Base-by-base conservation (phyloP, 2,888 invertebrate genomes). In the Drosophila hawaiiensis region DNA sequence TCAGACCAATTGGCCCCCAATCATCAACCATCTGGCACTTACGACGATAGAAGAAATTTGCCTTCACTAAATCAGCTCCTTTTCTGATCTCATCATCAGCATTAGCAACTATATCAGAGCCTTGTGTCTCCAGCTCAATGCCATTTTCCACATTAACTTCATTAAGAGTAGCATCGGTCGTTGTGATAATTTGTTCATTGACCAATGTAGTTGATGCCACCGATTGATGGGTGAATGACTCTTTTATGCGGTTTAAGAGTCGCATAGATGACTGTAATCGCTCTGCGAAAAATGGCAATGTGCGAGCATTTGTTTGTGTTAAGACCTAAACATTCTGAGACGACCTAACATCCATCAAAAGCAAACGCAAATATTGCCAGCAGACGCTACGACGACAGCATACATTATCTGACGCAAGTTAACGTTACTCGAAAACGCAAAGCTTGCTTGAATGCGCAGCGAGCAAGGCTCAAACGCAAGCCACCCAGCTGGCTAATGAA, bases 1-100 rank as follows among this genome's bases (percentile, higher is more conserved):
- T 91, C 69, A 89, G 74, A 60, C 91, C 87, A 71, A 90, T 90
- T 74, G 83, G 83, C 59, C 91, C 92, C 91, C 91, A 85, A 76
- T 91, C 91, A 75, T 90, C 90, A 41, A 82, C 69, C 83, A 73
- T 71, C 69, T 83, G 79, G 75, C 92, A 92, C 67, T 83, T 89
- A 65, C 84, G 91, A 54, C 82, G 84, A 70, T 87, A 78, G 73
- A 91, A 84, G 78, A 84, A 89, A 79, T 92, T 88, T 39, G 77
- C 71, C 4, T 52, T 61, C 58, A 31, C 59, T 35, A 37, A 54
- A n/a, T 43, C 56, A 25, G 64, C 53, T n/a, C 52, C 67, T 9
- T 59, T 56, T 28, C 29, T 56, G 43, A 53, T 22, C 25, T 59
- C 49, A 50, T 22, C 55, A 59, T 31, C 22, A 41, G 39, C 16